phyloP scores from a whole-genome alignment of 2,113 vertebrate genomes.

The Pollimyrus isidori region DNA sequence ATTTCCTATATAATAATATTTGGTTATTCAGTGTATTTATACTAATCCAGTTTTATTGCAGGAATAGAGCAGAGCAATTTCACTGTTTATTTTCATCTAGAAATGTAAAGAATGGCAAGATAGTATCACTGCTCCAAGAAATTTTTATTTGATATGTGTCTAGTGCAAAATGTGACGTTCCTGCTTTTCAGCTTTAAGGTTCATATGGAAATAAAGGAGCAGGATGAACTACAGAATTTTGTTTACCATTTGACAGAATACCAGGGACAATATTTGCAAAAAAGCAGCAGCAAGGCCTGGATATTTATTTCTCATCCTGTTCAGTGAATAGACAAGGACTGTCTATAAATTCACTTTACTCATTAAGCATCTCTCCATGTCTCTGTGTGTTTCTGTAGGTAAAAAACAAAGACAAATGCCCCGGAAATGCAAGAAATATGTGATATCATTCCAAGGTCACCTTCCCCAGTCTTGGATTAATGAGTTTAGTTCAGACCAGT shows the following conservation, averaged over 20 bases:
- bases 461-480: constrained; percentile 23
- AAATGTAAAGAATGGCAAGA: not conserved
- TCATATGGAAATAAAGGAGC: not conserved
- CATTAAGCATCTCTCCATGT: not conserved
- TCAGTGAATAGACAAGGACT: not conserved
- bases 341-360: not conserved
- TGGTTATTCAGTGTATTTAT: not conserved
- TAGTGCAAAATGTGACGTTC: not conserved
- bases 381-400: not conserved
- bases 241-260: not conserved
- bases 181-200: not conserved
- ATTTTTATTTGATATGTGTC: not conserved
- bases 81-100: not conserved
- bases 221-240: not conserved
- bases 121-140: not conserved
- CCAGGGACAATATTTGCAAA: not conserved
- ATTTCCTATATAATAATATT: not conserved
- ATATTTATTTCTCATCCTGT: not conserved
- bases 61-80: not conserved
- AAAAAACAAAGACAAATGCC: not conserved
- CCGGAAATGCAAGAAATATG: not conserved
- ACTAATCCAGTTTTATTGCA: not conserved
- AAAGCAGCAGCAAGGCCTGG: not conserved
- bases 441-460: constrained; percentile 24
- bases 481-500: constrained; percentile 1